A percentile compares a stretch with the other conserved stretches of the same genome.
phyloP scores from a whole-genome alignment of 2,113 vertebrate genomes.

The Antechinus flavipes region DNA sequence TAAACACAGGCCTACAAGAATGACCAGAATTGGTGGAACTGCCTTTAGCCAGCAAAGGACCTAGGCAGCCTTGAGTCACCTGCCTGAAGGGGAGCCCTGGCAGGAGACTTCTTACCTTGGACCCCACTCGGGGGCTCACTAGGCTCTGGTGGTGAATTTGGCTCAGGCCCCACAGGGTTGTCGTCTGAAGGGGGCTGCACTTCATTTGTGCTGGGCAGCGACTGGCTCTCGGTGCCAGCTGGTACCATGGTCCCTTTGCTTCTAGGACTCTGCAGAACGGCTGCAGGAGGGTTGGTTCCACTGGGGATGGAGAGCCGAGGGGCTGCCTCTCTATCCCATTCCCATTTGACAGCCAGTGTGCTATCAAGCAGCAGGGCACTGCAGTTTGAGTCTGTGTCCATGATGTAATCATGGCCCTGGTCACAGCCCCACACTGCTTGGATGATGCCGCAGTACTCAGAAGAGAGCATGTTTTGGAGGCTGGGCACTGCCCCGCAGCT shows the following conservation, averaged over 20 bases:
- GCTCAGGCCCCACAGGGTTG: slow-evolving; percentile 47
- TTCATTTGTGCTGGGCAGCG: background rate
- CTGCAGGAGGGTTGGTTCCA: slow-evolving; percentile 30
- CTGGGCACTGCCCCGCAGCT: slow-evolving; percentile 87
- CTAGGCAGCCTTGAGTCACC: background rate
- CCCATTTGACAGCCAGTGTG: slow-evolving; percentile 67
- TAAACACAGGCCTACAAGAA: background rate
- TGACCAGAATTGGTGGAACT: background rate
- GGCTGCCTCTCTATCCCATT: slow-evolving; percentile 67
- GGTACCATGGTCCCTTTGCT: slow-evolving; percentile 39
- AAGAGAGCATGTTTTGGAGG: slow-evolving; percentile 91
- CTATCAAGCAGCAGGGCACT: slow-evolving; percentile 72
- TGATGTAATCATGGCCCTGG: slow-evolving; percentile 91
- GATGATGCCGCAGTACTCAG: slow-evolving; percentile 90
- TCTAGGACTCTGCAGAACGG: slow-evolving; percentile 63
- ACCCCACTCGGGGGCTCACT: slow-evolving; percentile 55
- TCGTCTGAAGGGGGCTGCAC: slow-evolving; percentile 40
- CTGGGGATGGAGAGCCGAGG: slow-evolving; percentile 71
- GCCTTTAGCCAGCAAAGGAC: background rate
- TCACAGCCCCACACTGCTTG: slow-evolving; percentile 91
- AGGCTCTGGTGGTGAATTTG: slow-evolving; percentile 45
- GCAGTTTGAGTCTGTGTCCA: slow-evolving; percentile 87
- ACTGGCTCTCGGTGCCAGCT: background rate
- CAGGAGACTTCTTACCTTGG: slow-evolving; percentile 78
- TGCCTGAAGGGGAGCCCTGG: background rate